Base-by-base conservation (phyloP, 2,113 vertebrate genomes). In the Paedocypris sp. region DNA sequence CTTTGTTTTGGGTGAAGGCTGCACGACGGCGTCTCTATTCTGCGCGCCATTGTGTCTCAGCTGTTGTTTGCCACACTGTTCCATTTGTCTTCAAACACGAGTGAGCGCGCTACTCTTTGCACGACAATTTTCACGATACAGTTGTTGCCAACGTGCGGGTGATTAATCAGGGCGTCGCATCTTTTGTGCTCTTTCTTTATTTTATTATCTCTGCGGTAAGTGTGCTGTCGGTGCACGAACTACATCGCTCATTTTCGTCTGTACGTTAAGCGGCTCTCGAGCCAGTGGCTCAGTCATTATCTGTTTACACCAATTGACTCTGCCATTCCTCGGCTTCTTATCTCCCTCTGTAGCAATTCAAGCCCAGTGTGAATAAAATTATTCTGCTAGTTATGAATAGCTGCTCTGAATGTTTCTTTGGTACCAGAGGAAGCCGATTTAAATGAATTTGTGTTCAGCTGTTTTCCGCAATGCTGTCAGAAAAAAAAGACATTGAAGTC, bases 221-320 rank as follows among this genome's bases (percentile, higher is more conserved):
- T 54, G 53, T 53, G 54, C 60, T 67, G 52, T 60, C 53, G 67
- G 42, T 38, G 32, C 50, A 16, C 20, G 31, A 49, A 15, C 58
- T 48, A 62, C 56, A 41, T 45, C 2, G 53, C 38, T 50, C 36
- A 26, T n/a, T n/a, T 50, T 25, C 39, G 11, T 54, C 43, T 68
- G 32, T 50, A 42, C 20, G 28, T 36, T 59, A 66, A 60, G 60
- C 59, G 23, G 63, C 60, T 67, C 56, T 46, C 35, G 48, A 46
- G 66, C 43, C 49, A 32, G 33, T 60, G 56, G 52, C 66, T 69
- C 62, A 36, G 53, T 68, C 54, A 67, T 75, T 75, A 75, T 72
- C 66, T 72, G 65, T 74, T 70, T 66, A 61, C 65, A 66, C 68
- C 72, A 52, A 65, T 64, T 71, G 68, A 68, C 68, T 68, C 51